Evolutionary conservation across 2,888 invertebrate species (phyloP).

Genomic region (Zaprionus lineosus): DNA sequence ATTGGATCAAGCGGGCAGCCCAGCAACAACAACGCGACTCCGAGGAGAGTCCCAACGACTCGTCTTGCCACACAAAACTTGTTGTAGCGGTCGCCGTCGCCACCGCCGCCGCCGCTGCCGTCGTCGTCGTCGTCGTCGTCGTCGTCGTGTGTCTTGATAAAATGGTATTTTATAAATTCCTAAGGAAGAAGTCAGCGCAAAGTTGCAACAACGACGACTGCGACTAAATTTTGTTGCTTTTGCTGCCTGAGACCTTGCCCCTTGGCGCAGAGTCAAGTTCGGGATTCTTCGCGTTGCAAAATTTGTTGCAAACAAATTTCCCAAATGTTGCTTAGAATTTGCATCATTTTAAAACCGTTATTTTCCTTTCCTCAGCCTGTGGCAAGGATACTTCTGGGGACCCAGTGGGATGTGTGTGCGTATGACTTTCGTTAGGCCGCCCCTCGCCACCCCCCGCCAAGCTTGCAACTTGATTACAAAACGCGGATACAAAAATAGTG

Average conservation of each 20-base stretch:
- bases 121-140: slow-evolving; percentile 27
- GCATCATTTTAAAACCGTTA: too few species aligned
- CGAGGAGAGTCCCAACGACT: slow-evolving; percentile 34
- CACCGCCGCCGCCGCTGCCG: slow-evolving; percentile 28
- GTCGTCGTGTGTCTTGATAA: slow-evolving; percentile 78
- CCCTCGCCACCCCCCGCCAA: too few species aligned
- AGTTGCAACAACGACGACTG: slow-evolving; percentile 29
- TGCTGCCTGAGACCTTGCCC: slow-evolving; percentile 19
- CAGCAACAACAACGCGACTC: slow-evolving; percentile 54
- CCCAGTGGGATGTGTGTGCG: too few species aligned
- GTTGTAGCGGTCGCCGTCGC: slow-evolving; percentile 33
- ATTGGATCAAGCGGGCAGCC: slow-evolving; percentile 75
- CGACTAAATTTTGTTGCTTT: slow-evolving; percentile 51
- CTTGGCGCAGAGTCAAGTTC: slow-evolving; percentile 57
- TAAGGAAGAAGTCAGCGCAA: slow-evolving; percentile 63
- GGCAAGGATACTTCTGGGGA: too few species aligned
- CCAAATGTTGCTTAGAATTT: too few species aligned
- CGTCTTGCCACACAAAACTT: slow-evolving; percentile 55
- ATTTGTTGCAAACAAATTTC: slow-evolving; percentile 73
- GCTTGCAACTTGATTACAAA: too few species aligned
- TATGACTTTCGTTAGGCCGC: too few species aligned
- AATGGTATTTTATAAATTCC: slow-evolving; percentile 80
- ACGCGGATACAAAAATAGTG: too few species aligned
- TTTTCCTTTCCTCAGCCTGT: too few species aligned
- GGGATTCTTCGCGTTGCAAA: slow-evolving; percentile 54